Evolutionary conservation across 37 sponge, comb jelly and placozoan genomes (phyloP), one percentile per base, ranked within the genome.

Genomic region (Petrosia ficiformis): DNA sequence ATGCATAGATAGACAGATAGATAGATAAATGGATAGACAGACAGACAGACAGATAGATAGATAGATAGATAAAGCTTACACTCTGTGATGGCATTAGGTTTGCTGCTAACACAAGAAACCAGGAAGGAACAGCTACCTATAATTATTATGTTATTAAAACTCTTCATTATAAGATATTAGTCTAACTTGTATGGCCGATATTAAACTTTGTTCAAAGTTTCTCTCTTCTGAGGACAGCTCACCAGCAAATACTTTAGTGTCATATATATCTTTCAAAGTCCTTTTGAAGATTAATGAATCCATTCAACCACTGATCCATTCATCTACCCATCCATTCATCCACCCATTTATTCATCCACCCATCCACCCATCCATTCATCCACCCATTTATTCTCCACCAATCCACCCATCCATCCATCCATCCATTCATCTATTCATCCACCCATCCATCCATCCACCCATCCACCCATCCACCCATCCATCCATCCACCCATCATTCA

Each of bases 211-310:
- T 24, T 4, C 19, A 22, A 39, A 2, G 48, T 40, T 28, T 30
- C n/a, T 35, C 44, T 70, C 44, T 35, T 70, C 71, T 38, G 39
- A 22, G 4, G 71, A 42, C 4, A 70, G 71, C 8, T 42, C 19
- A 42, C 44, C 41, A 3, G n/a, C 43, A 22, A 70, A 70, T 2
- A 25, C 21, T 26, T 16, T 42, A 38, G 41, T 43, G 29, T n/a
- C 24, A 5, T 70, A 70, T n/a, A 70, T 25, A 37, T 42, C 44
- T 25, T 70, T 24, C 2, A 70, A 43, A 26, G 29, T 2, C 14
- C 71, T 70, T 2, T n/a, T 1, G 68, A 30, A 11, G 29, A 10
- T n/a, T n/a, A n/a, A n/a, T n/a, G n/a, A n/a, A n/a, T n/a, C n/a
- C n/a, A n/a, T n/a, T n/a, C n/a, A n/a, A n/a, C n/a, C n/a, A n/a